These are phyloP conservation scores for Drosophila saltans DNA, from an alignment of 1,140 invertebrate species.

Conservation along the genomic window DNA sequence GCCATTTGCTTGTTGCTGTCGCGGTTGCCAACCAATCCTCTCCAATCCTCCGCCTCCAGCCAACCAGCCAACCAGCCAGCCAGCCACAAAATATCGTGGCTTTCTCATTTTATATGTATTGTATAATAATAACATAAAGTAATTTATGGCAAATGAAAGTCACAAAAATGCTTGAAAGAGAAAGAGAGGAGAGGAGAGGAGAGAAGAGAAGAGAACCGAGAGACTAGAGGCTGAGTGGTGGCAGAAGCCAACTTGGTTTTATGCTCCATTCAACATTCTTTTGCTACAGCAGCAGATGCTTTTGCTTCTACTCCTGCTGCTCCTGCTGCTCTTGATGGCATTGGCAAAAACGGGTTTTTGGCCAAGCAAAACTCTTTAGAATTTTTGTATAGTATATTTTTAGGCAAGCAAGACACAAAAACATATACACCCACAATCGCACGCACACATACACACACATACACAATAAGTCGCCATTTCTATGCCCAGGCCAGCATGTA, in stretches of 20 bases:
- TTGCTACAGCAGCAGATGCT: not conserved
- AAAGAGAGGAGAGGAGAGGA: not conserved
- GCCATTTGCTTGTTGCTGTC: conserved; percentile 43
- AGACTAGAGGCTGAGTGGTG: conserved; percentile 22
- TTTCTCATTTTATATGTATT: conserved; percentile 51
- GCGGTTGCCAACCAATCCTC: conserved; percentile 20
- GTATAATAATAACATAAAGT: conserved; percentile 74
- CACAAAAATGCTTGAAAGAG: conserved; percentile 25
- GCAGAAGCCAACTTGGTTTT: conserved; percentile 41
- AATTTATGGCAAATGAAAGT: conserved; percentile 64
- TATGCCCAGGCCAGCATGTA: conserved; percentile 48
- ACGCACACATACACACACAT: conserved; percentile 15
- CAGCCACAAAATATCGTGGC: conserved; percentile 3
- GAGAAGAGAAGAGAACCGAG: conserved; percentile 6
- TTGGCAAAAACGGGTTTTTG: conserved; percentile 31
- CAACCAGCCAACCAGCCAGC: too few species aligned
- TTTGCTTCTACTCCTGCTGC: not conserved
- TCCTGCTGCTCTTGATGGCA: not conserved
- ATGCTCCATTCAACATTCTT: conserved; percentile 48
- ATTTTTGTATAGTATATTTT: conserved; percentile 59
- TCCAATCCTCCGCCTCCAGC: not conserved
- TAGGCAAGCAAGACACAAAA: conserved; percentile 22
- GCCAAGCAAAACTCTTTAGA: conserved; percentile 52
- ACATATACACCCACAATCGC: conserved; percentile 10
- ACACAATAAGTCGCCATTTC: conserved; percentile 47